Base-by-base conservation (phyloP, 2,113 vertebrate species). In the Chrysemys picta region DNA sequence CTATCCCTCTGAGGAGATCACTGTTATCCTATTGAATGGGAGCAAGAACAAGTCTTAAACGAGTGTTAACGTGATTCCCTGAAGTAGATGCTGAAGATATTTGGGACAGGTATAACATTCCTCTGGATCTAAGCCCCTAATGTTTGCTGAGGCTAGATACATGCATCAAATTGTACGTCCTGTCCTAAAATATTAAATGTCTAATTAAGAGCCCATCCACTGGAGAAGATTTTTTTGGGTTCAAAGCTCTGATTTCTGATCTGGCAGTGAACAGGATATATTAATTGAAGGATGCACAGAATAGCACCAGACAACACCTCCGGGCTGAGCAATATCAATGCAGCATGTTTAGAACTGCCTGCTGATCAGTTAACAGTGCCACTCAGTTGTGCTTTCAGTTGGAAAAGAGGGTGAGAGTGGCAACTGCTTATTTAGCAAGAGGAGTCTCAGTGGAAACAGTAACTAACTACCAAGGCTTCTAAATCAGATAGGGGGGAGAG, bases 281-380 rank as follows among this genome's bases (percentile, higher is more conserved):
- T n/a, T 78, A 22, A 82, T 0, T 1, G 82, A 84, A 93, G 53
- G 19, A 81, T 91, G 87, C 90, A 94, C 29, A 76, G 93, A 90
- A 95, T n/a, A 91, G 65, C 89, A 93, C 86, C 85, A 93, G 94
- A 92, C 84, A 80, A 91, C 94, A 96, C 84, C 87, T 96, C 57
- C 56, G 85, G 93, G 87, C 84, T 95, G 80, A 87, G 50, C 90
- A 75, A 0, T 80, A 89, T 90, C 85, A 93, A 29, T 90, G 10
- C 90, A 87, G 84, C 35, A 31, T 7, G 85, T 94, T 96, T 95
- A 93, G 57, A 59, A 78, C 56, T 42, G 84, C 42, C 53, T 53
- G 1, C 76, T 94, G 92, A 91, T 81, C 93, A 88, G 82, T 10
- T 86, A 95, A 59, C 5, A 52, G 87, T 89, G 80, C 79, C 2